Evolutionary conservation across 2,113 vertebrate genomes (phyloP).

Genomic region (Sclerurus mexicanus): DNA sequence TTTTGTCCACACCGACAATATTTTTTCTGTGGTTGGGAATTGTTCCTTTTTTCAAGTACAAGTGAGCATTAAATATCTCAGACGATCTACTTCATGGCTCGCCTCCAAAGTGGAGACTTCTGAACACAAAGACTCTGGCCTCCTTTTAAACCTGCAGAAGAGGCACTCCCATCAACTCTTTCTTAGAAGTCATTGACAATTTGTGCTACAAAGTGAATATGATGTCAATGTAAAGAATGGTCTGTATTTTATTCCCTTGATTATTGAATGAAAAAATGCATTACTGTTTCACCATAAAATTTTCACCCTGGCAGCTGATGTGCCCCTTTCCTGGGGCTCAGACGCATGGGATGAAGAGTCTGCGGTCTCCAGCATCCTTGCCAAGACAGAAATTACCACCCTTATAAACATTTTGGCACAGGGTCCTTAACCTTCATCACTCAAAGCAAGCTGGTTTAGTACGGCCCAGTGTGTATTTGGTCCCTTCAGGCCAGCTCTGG

Average conservation of each 20-base stretch:
- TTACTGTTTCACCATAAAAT: background rate
- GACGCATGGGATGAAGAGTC: accelerated
- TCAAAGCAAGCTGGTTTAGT: background rate
- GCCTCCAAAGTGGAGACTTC: background rate
- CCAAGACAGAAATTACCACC: background rate
- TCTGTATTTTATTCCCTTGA: background rate
- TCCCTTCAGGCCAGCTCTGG: background rate
- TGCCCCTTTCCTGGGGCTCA: background rate
- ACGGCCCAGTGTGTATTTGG: background rate
- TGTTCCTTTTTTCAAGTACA: background rate
- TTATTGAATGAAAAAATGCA: background rate
- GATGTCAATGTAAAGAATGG: background rate
- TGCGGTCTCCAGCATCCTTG: background rate
- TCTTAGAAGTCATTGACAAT: background rate
- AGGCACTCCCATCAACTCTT: accelerated
- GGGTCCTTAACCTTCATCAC: background rate
- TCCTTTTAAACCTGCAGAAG: background rate
- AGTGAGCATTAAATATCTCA: background rate
- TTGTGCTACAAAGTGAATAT: background rate
- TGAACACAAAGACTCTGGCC: background rate
- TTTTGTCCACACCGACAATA: background rate
- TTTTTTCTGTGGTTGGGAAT: background rate
- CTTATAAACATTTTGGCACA: background rate
- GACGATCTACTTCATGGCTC: background rate
- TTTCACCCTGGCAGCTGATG: background rate